Conservation (phyloP, 2,113 vertebrate species). For the Leptodactylus fuscus region DNA sequence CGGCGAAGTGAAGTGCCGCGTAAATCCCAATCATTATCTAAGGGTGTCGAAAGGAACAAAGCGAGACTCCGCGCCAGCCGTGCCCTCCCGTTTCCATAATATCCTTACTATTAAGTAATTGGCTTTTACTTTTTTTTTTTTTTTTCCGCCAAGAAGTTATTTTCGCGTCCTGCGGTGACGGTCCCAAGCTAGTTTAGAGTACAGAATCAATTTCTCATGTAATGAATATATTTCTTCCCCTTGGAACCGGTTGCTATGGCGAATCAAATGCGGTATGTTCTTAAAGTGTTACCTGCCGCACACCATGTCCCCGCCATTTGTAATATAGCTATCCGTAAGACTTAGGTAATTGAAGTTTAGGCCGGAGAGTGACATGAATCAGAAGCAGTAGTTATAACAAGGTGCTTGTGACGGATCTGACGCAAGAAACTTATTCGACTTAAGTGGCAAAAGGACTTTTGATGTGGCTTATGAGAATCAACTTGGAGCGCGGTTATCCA, state of each 20-base stretch:
- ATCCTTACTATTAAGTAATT: conserved; percentile 49
- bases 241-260: conserved; percentile 51
- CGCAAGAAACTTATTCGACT: neutral
- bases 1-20: neutral
- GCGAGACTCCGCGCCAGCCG: neutral
- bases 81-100: conserved; percentile 1
- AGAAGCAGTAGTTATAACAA: conserved; percentile 48
- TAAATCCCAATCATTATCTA: neutral
- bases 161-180: conserved; percentile 24
- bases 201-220: conserved; percentile 47
- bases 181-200: conserved; percentile 47
- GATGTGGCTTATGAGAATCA: neutral
- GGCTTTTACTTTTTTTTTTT: conserved; percentile 19
- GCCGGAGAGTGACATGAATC: conserved; percentile 38
- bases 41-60: neutral
- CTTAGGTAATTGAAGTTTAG: conserved; percentile 54
- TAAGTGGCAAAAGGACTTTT: neutral
- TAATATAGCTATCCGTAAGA: conserved; percentile 4
- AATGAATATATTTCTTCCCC: conserved; percentile 48
- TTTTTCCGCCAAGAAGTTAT: conserved; percentile 30
- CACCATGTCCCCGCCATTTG: conserved; percentile 30
- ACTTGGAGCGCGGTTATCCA: neutral
- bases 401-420: neutral
- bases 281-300: conserved; percentile 47
- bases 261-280: conserved; percentile 8